phyloP scores from a whole-genome alignment of 1,140 invertebrate genomes.

The Helicorthomorpha holstii region DNA sequence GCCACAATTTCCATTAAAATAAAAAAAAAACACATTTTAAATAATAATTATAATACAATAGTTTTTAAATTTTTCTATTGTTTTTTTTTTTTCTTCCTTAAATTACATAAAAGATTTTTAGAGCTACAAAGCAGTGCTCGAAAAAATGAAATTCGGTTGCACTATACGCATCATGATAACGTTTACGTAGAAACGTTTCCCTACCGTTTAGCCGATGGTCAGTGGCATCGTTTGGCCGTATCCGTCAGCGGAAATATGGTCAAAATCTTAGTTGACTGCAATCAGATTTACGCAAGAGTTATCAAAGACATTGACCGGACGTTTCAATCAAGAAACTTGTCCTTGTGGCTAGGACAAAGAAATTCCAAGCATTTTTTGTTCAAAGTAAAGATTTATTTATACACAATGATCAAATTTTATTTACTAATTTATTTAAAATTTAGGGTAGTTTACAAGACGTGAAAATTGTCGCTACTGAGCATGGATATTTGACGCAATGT shows the following conservation, averaged over 20 bases:
- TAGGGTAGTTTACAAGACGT: constrained; percentile 78
- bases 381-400: constrained; percentile 43
- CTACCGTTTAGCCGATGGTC: constrained; percentile 62
- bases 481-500: constrained; percentile 72
- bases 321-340: constrained; percentile 38
- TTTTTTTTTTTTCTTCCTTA: too few relatives aligned
- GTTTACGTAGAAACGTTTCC: constrained; percentile 69
- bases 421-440: constrained; percentile 19
- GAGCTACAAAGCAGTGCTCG: constrained; percentile 78
- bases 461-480: constrained; percentile 58
- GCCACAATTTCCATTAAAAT: too few relatives aligned
- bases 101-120: constrained; percentile 45
- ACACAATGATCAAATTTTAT: too few relatives aligned
- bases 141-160: constrained; percentile 49
- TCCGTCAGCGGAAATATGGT: constrained; percentile 62
- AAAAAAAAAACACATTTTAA: too few relatives aligned
- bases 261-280: constrained; percentile 68
- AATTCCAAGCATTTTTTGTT: constrained; percentile 67
- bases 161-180: constrained; percentile 37
- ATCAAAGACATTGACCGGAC: constrained; percentile 50
- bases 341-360: constrained; percentile 72
- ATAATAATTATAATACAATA: too few relatives aligned
- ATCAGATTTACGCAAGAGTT: constrained; percentile 56
- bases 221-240: constrained; percentile 69
- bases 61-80: constrained; percentile 6